Evolutionary conservation across 2,888 invertebrate species (phyloP), one percentile per base, ranked within the genome.

Genomic region (Drosophila fulvimacula): DNA sequence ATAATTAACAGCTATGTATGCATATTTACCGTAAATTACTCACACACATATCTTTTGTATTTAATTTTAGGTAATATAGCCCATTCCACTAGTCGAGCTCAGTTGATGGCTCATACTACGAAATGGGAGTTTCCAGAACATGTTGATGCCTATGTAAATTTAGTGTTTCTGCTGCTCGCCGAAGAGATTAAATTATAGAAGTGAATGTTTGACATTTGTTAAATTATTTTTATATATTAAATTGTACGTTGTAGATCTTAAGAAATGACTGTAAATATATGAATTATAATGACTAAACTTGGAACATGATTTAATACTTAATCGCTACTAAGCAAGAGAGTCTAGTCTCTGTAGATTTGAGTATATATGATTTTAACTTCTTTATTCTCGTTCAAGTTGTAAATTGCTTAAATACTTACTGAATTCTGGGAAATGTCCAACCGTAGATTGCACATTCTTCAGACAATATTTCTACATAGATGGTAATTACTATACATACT

Each of bases 101-200:
- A 91, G 5, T 70, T 92, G 1, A 81, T 92, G 19, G 84, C 84
- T 0, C 64, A 79, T 19, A 79, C 89, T 0, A 83, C 87, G 1
- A 63, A 79, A 2, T 92, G 92, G 92, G 91, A 92, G 65, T 92
- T 87, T 67, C 91, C 92, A 0, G 73, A 82, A 36, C 72, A 89
- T 66, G 82, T 91, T 0, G 91, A 92, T 60, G 76, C 77, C 1
- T 86, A 79, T 66, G 82, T 91, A 0, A 65, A 81, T 3, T 51
- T 91, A 9, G 69, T 83, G 19, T 91, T 92, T 70, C 51, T 82
- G 15, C 80, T 90, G 36, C 55, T 92, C 0, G 55, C 73, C 3
- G 85, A 91, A 62, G 92, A 92, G 79, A 59, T 85, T 5, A 82
- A 75, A 15, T n/a, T 41, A 1, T 51, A 34, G 21, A 10, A 48